phyloP scores from a whole-genome alignment of 92 coral and sea anemone species.

The Parazoanthus atlanticus region DNA sequence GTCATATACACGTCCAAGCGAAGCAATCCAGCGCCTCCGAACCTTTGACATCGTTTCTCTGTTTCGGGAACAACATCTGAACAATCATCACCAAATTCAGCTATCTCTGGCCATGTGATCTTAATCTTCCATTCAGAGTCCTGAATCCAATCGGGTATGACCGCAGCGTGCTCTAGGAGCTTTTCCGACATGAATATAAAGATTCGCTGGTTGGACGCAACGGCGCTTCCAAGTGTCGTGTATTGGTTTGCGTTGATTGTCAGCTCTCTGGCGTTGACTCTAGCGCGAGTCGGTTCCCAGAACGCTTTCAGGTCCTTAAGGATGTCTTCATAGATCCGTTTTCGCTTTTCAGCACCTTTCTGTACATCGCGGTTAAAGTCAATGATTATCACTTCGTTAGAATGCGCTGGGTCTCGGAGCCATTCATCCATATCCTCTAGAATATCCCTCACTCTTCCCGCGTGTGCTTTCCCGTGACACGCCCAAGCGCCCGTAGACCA shows the following conservation, averaged over 20 bases:
- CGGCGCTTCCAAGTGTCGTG: constrained; percentile 57
- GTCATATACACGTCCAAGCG: constrained; percentile 37
- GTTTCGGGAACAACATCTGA: constrained; percentile 36
- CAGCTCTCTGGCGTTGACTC: constrained; percentile 18
- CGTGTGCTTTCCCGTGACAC: constrained; percentile 54
- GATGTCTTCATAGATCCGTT: constrained; percentile 46
- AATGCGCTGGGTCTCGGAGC: constrained; percentile 48
- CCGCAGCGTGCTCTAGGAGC: not conserved
- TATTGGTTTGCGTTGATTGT: constrained; percentile 41
- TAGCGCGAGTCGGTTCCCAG: constrained; percentile 56
- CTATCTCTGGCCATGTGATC: constrained; percentile 51
- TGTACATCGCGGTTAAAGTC: constrained; percentile 63
- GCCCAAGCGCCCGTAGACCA: constrained; percentile 59
- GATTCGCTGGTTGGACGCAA: constrained; percentile 54
- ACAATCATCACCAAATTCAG: constrained; percentile 40
- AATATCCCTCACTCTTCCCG: constrained; percentile 51
- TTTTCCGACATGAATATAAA: constrained; percentile 54
- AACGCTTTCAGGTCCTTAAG: constrained; percentile 34
- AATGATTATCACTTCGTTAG: constrained; percentile 60
- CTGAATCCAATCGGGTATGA: constrained; percentile 48
- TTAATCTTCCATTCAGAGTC: constrained; percentile 39
- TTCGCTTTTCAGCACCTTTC: constrained; percentile 12
- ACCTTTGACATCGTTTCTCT: constrained; percentile 26
- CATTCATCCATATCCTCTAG: constrained; percentile 61
- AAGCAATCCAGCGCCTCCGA: constrained; percentile 8